Conservation (phyloP, 2,888 invertebrate genomes). For the Melolontha melolontha region DNA sequence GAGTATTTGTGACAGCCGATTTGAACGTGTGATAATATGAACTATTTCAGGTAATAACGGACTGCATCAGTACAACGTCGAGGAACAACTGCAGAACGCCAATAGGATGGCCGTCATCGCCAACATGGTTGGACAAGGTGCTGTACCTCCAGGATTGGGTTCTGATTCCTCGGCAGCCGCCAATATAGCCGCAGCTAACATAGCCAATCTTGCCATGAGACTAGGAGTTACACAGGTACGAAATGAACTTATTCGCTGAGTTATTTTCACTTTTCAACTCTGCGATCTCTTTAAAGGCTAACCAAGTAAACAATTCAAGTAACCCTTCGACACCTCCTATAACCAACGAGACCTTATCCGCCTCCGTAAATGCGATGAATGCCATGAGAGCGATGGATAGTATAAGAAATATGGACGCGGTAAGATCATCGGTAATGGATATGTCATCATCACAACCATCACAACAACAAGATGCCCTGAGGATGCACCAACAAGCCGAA, state of each 20-base stretch:
- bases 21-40: not conserved
- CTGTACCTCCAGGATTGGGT: conserved; percentile 70
- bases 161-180: conserved; percentile 68
- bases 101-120: conserved; percentile 79
- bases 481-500: conserved; percentile 76
- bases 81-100: conserved; percentile 69
- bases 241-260: not conserved
- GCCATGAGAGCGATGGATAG: conserved; percentile 73
- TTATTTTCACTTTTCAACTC: not conserved
- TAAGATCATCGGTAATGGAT: conserved; percentile 68
- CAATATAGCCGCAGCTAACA: conserved; percentile 80
- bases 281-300: conserved; percentile 57
- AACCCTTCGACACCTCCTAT: conserved; percentile 67
- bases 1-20: not conserved
- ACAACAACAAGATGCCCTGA: conserved; percentile 63
- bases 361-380: conserved; percentile 71
- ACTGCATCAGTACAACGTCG: conserved; percentile 74
- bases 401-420: conserved; percentile 67
- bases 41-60: conserved; percentile 68
- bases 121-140: conserved; percentile 73
- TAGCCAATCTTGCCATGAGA: conserved; percentile 80
- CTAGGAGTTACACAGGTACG: conserved; percentile 67
- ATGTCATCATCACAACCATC: conserved; percentile 62
- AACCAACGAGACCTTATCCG: conserved; percentile 64
- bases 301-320: conserved; percentile 64